phyloP scores from a whole-genome alignment of 2,113 vertebrate genomes.

The Struthidea cinerea region DNA sequence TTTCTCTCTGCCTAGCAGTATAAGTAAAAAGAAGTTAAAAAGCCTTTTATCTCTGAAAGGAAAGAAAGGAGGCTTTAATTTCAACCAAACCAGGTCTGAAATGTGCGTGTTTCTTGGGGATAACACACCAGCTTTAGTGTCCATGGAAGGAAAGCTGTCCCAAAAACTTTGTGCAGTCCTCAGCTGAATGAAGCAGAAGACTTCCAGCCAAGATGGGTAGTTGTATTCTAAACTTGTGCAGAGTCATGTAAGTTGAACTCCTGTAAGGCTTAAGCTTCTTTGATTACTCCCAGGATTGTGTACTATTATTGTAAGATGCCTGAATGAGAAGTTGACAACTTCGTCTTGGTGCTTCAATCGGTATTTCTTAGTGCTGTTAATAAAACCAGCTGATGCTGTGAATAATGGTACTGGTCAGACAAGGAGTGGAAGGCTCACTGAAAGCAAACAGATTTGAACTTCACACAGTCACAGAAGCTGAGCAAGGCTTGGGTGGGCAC shows the following conservation, averaged over 20 bases:
- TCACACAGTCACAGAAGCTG: background rate
- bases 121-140: background rate
- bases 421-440: background rate
- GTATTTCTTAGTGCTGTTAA: background rate
- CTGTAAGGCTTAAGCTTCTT: background rate
- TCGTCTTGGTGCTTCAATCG: background rate
- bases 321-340: background rate
- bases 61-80: background rate
- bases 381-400: background rate
- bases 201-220: background rate
- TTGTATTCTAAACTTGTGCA: background rate
- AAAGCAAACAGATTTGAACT: background rate
- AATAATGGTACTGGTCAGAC: background rate
- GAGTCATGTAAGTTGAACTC: background rate
- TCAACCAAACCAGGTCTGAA: background rate
- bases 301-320: background rate
- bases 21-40: background rate
- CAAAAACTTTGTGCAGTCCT: background rate
- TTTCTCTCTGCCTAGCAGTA: background rate
- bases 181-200: background rate
- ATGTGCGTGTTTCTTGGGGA: fast-evolving
- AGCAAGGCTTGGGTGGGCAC: background rate
- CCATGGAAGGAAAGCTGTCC: background rate
- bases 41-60: background rate
- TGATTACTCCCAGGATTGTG: background rate